phyloP scores from a whole-genome alignment of 2,113 vertebrate species.

The Pardalotus punctatus region DNA sequence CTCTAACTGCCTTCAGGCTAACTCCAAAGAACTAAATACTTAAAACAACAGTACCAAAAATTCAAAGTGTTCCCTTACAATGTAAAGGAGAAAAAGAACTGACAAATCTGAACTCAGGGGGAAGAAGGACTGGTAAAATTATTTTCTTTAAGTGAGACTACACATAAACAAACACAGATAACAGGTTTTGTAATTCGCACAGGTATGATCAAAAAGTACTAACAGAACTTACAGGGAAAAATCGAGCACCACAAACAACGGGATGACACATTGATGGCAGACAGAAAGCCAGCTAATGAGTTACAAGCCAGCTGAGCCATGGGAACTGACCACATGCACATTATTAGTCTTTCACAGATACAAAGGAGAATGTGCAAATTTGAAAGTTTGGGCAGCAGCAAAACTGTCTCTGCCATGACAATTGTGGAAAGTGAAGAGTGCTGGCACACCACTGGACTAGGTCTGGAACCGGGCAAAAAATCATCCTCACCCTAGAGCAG shows the following conservation, averaged over 20 bases:
- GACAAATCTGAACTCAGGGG: neutral
- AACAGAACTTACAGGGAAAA: neutral
- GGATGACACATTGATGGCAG: neutral
- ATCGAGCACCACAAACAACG: neutral
- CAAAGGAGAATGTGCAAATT: neutral
- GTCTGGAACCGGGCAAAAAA: neutral
- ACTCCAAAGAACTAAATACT: neutral
- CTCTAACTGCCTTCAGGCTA: neutral
- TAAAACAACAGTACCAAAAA: neutral
- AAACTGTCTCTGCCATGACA: neutral
- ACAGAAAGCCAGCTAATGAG: neutral
- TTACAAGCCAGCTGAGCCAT: neutral
- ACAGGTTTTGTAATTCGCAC: neutral
- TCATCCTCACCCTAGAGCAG: neutral
- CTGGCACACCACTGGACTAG: neutral
- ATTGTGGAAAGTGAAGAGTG: neutral
- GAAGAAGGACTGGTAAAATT: neutral
- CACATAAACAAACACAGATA: rapidly evolving
- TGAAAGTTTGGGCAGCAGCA: neutral
- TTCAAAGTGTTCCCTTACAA: neutral
- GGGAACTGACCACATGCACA: neutral
- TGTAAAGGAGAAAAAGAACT: neutral
- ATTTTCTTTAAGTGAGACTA: neutral
- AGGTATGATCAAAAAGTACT: neutral
- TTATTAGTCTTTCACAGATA: neutral